phyloP scores from a whole-genome alignment of 2,888 invertebrate species.

The Incurvaria masculella region DNA sequence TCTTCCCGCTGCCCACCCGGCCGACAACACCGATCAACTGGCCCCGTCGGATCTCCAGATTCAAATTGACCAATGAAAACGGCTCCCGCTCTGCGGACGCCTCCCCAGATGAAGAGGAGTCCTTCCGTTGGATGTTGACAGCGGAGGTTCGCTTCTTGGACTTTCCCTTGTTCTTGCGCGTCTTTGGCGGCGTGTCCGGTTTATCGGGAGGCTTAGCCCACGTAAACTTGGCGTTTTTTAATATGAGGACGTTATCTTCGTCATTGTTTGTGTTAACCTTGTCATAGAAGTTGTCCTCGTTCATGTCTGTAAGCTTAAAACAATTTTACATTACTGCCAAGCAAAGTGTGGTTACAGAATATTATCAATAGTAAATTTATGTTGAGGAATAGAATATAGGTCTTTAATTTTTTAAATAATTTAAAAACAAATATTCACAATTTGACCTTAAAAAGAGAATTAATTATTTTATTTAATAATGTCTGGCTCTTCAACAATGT shows the following conservation, averaged over 20 bases:
- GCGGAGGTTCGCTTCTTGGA: constrained; percentile 38
- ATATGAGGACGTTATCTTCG: constrained; percentile 54
- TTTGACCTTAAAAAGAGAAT: too few relatives aligned
- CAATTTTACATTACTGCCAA: too few relatives aligned
- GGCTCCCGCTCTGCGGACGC: constrained; percentile 24
- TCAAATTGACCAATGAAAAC: constrained; percentile 34
- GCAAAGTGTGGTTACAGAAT: too few relatives aligned
- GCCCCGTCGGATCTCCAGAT: constrained; percentile 54
- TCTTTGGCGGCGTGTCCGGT: constrained; percentile 26
- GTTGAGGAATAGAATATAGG: too few relatives aligned
- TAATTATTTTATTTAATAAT: too few relatives aligned
- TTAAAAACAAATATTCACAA: too few relatives aligned
- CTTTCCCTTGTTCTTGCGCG: constrained; percentile 49
- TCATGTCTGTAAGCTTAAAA: constrained; percentile 60
- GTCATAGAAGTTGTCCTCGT: constrained; percentile 62
- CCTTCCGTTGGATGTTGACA: constrained; percentile 27
- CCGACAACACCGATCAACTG: constrained; percentile 86
- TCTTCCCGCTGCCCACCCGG: constrained; percentile 89
- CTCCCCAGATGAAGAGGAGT: constrained; percentile 33
- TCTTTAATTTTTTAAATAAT: too few relatives aligned
- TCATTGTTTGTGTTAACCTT: constrained; percentile 44
- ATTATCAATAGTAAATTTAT: too few relatives aligned
- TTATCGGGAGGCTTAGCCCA: constrained; percentile 48
- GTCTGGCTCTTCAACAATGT: too few relatives aligned
- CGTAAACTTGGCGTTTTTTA: constrained; percentile 60